A percentile compares a stretch with the other conserved stretches of the same genome.
phyloP scores from a whole-genome alignment of 2,888 invertebrate genomes.

The Hemicrepidius hirtus region DNA sequence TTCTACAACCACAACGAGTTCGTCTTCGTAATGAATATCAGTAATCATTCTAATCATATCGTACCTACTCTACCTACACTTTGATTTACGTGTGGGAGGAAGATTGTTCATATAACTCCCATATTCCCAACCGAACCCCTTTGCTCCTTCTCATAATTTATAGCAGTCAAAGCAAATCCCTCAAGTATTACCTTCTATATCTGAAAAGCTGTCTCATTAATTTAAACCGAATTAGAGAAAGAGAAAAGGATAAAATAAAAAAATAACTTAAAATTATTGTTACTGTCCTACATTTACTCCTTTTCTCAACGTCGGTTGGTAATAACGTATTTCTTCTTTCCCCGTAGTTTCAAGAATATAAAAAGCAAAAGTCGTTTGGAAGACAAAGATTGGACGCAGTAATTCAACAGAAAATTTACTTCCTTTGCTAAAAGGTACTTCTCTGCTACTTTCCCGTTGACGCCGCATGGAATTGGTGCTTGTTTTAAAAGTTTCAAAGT shows the following conservation, averaged over 20 bases:
- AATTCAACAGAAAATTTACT: constrained; percentile 39
- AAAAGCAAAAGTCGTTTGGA: constrained; percentile 26
- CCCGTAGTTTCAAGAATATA: constrained; percentile 26
- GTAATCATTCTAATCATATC: constrained; percentile 25
- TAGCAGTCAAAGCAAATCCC: constrained; percentile 21
- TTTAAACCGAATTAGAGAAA: not conserved
- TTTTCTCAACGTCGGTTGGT: not conserved
- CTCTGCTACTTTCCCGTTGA: constrained; percentile 26
- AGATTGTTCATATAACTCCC: constrained; percentile 15
- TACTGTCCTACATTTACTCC: not conserved
- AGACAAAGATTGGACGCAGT: constrained; percentile 36
- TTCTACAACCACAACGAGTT: not conserved
- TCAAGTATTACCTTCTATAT: constrained; percentile 22
- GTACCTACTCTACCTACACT: not conserved
- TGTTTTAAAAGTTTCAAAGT: constrained; percentile 33
- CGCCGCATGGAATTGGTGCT: constrained; percentile 36
- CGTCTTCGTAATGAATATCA: constrained; percentile 18
- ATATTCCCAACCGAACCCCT: constrained; percentile 10
- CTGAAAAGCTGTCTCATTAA: constrained; percentile 18
- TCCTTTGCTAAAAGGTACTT: constrained; percentile 41
- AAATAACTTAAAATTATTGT: not conserved
- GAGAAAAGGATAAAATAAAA: not conserved
- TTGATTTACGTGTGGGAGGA: constrained; percentile 23
- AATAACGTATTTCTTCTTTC: constrained; percentile 7
- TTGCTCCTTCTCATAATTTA: constrained; percentile 25